Percentiles rank a stretch among this genome's conserved stretches.
phyloP scores from a whole-genome alignment of 2,113 vertebrate species.

The Amia ocellicauda region DNA sequence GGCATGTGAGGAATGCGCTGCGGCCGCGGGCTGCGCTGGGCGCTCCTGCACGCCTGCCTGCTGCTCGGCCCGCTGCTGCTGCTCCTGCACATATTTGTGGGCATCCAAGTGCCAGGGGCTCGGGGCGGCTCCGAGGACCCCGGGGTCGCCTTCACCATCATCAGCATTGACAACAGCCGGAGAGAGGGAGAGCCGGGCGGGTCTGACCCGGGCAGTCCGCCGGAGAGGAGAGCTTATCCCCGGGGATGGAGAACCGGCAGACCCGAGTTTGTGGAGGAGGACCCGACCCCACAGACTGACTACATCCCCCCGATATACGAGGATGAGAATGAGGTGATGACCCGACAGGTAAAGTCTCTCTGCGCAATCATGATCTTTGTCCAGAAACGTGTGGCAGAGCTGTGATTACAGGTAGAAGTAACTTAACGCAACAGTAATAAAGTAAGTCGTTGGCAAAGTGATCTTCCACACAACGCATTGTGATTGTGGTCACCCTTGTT shows the following conservation, averaged over 20 bases:
- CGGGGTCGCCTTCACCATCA: slow-evolving; percentile 54
- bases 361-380: no score
- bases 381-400: no score
- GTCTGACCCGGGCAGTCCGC: neutral
- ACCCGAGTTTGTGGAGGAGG: slow-evolving; percentile 27
- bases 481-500: no score
- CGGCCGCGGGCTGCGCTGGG: slow-evolving; percentile 22
- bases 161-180: slow-evolving; percentile 54
- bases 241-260: slow-evolving; percentile 18
- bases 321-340: slow-evolving; percentile 56
- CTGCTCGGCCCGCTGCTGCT: slow-evolving; percentile 45
- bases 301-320: slow-evolving; percentile 35
- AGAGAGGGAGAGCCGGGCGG: slow-evolving; percentile 7
- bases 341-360: slow-evolving; percentile 43
- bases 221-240: neutral
- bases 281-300: slow-evolving; percentile 5
- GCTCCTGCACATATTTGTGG: slow-evolving; percentile 51
- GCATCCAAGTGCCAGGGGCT: slow-evolving; percentile 31
- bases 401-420: no score
- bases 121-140: slow-evolving; percentile 18
- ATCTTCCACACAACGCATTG: no score
- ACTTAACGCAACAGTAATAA: no score
- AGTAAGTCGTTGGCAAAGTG: no score
- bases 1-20: slow-evolving; percentile 41
- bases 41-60: slow-evolving; percentile 27